Evolutionary conservation across 2,888 invertebrate genomes (phyloP).

Genomic region (Tridacna gigas): DNA sequence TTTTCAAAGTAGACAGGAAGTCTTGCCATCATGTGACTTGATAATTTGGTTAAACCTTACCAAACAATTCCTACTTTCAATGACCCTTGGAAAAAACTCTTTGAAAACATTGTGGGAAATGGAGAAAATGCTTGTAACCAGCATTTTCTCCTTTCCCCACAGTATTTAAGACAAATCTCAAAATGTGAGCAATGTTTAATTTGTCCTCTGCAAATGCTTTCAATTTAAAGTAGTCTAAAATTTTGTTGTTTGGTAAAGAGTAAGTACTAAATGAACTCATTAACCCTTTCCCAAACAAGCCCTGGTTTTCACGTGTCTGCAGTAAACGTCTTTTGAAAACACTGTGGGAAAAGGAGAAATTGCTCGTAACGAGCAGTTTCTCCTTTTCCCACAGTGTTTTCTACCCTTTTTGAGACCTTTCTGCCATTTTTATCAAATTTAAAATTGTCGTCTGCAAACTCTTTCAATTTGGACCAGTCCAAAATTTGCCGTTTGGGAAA

Average conservation of each 20-base stretch:
- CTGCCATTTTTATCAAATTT: too few relatives aligned
- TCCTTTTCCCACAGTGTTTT: not conserved
- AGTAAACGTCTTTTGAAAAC: not conserved
- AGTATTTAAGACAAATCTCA: too few relatives aligned
- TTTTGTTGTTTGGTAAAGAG: too few relatives aligned
- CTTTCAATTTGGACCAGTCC: too few relatives aligned
- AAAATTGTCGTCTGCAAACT: not conserved
- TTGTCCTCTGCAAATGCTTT: too few relatives aligned
- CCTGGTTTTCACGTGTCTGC: not conserved
- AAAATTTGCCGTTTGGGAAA: too few relatives aligned
- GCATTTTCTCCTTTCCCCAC: too few relatives aligned
- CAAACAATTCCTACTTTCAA: not conserved
- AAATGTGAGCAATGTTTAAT: too few relatives aligned
- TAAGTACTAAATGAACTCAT: not conserved
- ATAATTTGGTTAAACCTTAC: not conserved
- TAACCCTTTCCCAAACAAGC: not conserved
- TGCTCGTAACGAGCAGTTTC: not conserved
- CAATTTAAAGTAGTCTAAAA: too few relatives aligned
- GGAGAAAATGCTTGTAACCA: not conserved
- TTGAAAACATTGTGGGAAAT: not conserved
- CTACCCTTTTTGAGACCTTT: too few relatives aligned
- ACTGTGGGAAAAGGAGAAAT: not conserved
- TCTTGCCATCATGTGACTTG: not conserved
- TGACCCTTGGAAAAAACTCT: not conserved
- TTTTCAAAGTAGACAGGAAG: not conserved